phyloP scores from a whole-genome alignment of 2,113 vertebrate genomes.

The Urocolius indicus region DNA sequence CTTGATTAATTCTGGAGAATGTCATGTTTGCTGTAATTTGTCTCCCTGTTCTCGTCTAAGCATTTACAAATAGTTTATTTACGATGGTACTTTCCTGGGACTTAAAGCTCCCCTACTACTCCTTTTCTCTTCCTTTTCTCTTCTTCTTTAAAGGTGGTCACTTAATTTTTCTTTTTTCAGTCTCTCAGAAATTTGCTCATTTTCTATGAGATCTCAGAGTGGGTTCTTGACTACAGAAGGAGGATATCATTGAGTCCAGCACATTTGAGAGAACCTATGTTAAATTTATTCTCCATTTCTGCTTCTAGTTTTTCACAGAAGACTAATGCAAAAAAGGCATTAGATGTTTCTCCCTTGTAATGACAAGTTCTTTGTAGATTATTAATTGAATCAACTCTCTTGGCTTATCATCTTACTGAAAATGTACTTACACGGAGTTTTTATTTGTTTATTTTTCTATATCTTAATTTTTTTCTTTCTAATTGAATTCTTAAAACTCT shows the following conservation, averaged over 20 bases:
- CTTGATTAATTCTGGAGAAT: slow-evolving; percentile 13
- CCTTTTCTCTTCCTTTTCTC: neutral
- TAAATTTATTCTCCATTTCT: neutral
- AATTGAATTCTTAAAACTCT: neutral
- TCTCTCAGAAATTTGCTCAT: neutral
- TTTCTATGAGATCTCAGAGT: neutral
- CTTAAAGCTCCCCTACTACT: neutral
- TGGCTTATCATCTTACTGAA: neutral
- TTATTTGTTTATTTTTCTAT: neutral
- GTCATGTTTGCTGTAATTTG: neutral
- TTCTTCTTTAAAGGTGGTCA: neutral
- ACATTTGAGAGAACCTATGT: neutral
- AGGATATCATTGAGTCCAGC: neutral
- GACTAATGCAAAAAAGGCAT: neutral
- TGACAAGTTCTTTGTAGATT: neutral
- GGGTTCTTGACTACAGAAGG: neutral
- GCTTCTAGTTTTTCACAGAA: neutral
- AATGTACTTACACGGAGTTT: neutral
- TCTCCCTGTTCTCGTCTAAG: neutral
- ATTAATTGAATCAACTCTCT: neutral
- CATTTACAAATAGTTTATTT: neutral
- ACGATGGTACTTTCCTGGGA: neutral
- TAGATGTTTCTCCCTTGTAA: neutral
- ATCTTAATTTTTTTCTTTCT: neutral
- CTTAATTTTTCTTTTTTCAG: neutral